These are phyloP conservation scores for Drosophila cardini DNA, from an alignment of 1,140 invertebrate species.

Conservation along the genomic window DNA sequence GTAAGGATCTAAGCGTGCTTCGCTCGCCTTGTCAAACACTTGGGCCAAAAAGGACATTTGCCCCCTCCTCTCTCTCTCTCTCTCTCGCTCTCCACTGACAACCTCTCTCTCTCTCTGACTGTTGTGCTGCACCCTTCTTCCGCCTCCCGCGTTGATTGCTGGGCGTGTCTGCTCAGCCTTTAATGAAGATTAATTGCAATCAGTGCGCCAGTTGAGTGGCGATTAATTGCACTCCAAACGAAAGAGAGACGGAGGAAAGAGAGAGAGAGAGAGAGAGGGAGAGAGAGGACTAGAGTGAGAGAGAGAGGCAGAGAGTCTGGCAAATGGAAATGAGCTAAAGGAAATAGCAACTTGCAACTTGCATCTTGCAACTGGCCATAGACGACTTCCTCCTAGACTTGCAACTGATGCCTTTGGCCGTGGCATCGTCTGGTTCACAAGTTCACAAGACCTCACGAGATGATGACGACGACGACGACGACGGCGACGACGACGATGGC, in stretches of 20 bases:
- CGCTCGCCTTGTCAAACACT: constrained; percentile 52
- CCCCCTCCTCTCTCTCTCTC: neutral
- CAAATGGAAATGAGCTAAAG: constrained; percentile 70
- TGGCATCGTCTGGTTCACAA: constrained; percentile 55
- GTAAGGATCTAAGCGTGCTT: constrained; percentile 72
- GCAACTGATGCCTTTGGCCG: constrained; percentile 23
- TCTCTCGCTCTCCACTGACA: neutral
- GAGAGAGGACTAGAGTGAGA: too few species aligned
- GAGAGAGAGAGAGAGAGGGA: too few species aligned
- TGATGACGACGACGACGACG: constrained; percentile 52
- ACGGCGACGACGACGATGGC: constrained; percentile 42
- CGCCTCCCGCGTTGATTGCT: constrained; percentile 36
- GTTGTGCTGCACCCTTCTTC: neutral
- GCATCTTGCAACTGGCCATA: constrained; percentile 21
- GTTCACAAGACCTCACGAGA: constrained; percentile 78
- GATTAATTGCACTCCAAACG: constrained; percentile 74
- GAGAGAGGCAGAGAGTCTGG: neutral
- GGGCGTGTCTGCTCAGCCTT: constrained; percentile 45
- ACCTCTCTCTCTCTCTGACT: neutral
- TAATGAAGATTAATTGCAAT: constrained; percentile 84
- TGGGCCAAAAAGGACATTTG: constrained; percentile 42
- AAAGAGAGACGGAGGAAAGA: too few species aligned
- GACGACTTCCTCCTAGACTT: constrained; percentile 66
- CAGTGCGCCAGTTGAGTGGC: constrained; percentile 80
- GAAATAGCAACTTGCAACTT: constrained; percentile 32